Evolutionary conservation across 2,797 vertebrate species (phyloP).

Genomic region (Trematocara caparti): DNA sequence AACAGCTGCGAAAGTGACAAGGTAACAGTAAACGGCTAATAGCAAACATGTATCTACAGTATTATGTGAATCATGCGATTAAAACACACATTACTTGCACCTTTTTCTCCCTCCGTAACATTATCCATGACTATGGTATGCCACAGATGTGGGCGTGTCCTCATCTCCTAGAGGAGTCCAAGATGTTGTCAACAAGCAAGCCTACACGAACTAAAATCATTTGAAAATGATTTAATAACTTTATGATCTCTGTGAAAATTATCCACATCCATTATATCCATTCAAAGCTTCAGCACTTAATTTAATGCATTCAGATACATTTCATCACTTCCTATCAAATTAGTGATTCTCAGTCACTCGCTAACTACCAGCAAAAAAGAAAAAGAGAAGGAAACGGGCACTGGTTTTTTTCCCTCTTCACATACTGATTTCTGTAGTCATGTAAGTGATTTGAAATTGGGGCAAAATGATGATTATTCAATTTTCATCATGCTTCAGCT

Average conservation of each 20-base stretch:
- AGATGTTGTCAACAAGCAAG: not conserved
- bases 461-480: conserved; percentile 12
- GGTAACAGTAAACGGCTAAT: not conserved
- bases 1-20: not conserved
- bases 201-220: not conserved
- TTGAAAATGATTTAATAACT: not conserved
- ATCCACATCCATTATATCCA: not conserved
- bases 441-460: conserved; percentile 3
- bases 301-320: not conserved
- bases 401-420: not conserved
- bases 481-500: conserved; percentile 18
- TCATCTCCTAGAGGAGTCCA: not conserved
- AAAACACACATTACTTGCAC: not conserved
- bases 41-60: not conserved
- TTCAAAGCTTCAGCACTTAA: not conserved
- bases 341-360: not conserved
- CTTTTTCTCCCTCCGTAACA: not conserved
- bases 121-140: not conserved
- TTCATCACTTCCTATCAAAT: not conserved
- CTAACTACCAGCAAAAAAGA: not conserved
- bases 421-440: not conserved
- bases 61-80: not conserved
- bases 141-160: not conserved
- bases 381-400: not conserved
- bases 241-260: not conserved